These are phyloP conservation scores for Eupelmus urozonus DNA, from an alignment of 2,888 invertebrate species.

Conservation along the genomic window DNA sequence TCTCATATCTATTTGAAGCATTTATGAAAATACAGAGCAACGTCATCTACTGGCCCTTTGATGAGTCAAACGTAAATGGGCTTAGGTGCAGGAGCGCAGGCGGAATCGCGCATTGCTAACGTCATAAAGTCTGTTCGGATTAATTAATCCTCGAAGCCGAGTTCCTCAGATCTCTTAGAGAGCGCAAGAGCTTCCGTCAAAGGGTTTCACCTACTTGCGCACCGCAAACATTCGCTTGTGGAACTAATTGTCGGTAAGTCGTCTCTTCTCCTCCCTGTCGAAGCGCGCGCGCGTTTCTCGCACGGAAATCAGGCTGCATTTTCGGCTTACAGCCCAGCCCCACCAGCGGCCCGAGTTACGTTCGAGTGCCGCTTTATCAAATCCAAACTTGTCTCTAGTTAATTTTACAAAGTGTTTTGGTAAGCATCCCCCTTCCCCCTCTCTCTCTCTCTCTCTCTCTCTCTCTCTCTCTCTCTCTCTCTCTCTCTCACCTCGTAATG, in stretches of 20 bases:
- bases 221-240: slow-evolving; percentile 38
- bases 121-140: slow-evolving; percentile 32
- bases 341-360: not conserved
- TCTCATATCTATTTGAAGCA: not conserved
- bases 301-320: slow-evolving; percentile 25
- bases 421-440: no score
- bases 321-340: not conserved
- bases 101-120: no score
- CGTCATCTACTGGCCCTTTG: slow-evolving; percentile 17
- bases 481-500: not conserved
- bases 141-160: slow-evolving; percentile 29
- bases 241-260: slow-evolving; percentile 44
- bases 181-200: slow-evolving; percentile 16
- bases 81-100: no score
- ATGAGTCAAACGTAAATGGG: slow-evolving; percentile 17
- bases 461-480: no score
- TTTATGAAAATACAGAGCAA: no score
- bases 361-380: slow-evolving; percentile 29
- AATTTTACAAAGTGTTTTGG: slow-evolving; percentile 38
- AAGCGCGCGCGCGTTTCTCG: slow-evolving; percentile 14
- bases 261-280: no score
- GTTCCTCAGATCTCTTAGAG: not conserved
- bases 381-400: slow-evolving; percentile 40
- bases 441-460: no score
- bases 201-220: slow-evolving; percentile 37